Conservation (phyloP, 2,797 vertebrate species). For the Hemitrygon akajei region DNA sequence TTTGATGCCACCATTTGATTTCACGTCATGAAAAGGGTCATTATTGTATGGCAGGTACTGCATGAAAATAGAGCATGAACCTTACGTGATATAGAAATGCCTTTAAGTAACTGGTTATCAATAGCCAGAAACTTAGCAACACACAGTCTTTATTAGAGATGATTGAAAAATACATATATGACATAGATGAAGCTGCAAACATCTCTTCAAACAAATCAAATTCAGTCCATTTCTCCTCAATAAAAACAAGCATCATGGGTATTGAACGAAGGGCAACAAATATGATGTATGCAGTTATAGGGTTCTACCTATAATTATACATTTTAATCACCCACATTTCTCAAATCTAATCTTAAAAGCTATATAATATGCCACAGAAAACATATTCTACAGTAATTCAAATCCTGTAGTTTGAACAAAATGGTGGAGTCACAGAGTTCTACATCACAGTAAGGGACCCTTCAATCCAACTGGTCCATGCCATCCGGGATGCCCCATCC, state of each 20-base stretch:
- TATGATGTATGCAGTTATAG: background rate
- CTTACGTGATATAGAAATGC: background rate
- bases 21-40: background rate
- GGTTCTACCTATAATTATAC: background rate
- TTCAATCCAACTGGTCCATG: no score
- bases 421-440: no score
- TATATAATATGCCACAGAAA: background rate
- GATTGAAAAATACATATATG: background rate
- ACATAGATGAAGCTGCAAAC: background rate
- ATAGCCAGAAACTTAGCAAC: background rate
- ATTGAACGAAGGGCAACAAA: background rate
- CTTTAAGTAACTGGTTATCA: background rate
- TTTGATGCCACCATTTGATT: background rate
- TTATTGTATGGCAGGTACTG: background rate
- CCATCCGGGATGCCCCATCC: no score
- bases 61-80: background rate
- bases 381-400: background rate
- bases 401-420: background rate
- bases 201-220: background rate
- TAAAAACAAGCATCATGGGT: background rate
- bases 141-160: background rate
- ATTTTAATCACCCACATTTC: background rate
- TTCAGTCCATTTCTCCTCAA: background rate
- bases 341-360: background rate
- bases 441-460: no score